Base-by-base conservation (phyloP, 1,140 invertebrate genomes). In the Phortica variegata region DNA sequence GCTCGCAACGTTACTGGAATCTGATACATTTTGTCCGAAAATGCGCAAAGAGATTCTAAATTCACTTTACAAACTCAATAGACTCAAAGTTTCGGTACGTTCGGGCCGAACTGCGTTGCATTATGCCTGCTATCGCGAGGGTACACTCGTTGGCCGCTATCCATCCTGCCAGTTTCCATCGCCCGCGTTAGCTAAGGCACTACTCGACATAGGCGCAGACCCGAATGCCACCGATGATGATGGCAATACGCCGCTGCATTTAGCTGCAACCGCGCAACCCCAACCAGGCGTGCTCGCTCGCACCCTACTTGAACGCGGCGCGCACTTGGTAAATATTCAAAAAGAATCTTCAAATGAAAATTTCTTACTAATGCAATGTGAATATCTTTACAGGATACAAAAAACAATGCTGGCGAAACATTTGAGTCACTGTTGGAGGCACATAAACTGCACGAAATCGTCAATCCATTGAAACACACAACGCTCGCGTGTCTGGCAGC, bases 161-260 rank as follows among this genome's bases (percentile, higher is more conserved):
- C 83, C 87, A 19, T 83, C 87, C 23, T 87, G 86, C 73, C 82
- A 84, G 54, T 91, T 91, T 63, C 90, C 89, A 1, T 85, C 86
- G 2, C 70, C 81, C 17, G 81, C 88, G 40, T 82, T 95, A 38
- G 85, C 89, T 1, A 80, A 83, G 54, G 83, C 93, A 34, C 79
- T 97, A 48, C 76, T 95, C 42, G 84, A 87, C 56, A 88, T 91
- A 20, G 93, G 93, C 7, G 91, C 91, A 0, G 82, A 89, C 76
- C 83, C 89, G 0, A 88, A 88, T 76, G 84, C 83, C 3, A 76
- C 78, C 2, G 90, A 94, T 65, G 82, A 84, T 15, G 84, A 86
- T 37, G 88, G 88, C 6, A 94, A 94, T 72, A 76, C 71, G 0
- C 71, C 73, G 3, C 49, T 76, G 13, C 74, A 76, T 52, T 48